phyloP scores from a whole-genome alignment of 30 jellyfish, hydroid and myxozoan genomes.

The Catostylus mosaicus region DNA sequence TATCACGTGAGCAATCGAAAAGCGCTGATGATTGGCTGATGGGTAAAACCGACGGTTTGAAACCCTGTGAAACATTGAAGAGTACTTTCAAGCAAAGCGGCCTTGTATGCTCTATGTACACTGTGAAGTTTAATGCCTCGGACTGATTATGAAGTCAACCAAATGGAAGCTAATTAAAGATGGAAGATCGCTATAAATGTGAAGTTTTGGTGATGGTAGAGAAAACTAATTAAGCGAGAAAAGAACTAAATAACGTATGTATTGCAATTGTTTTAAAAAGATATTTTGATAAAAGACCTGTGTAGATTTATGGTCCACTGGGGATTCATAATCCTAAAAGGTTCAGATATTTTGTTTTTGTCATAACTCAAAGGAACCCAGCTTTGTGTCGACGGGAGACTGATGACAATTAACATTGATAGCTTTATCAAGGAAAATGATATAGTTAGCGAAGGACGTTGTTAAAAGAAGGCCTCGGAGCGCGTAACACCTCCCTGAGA shows the following conservation, averaged over 20 bases:
- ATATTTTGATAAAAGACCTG: background rate
- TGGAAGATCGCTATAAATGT: background rate
- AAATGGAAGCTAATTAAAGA: conserved; percentile 5
- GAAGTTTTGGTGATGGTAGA: background rate
- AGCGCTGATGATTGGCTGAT: conserved; percentile 86
- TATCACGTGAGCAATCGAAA: conserved; percentile 90
- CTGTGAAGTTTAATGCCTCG: conserved; percentile 74
- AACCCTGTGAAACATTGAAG: conserved; percentile 76
- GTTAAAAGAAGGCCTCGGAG: too few species aligned
- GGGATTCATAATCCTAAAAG: too few species aligned
- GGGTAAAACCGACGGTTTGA: conserved; percentile 81
- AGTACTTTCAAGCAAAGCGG: conserved; percentile 71
- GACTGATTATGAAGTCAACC: background rate
- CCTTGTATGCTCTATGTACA: conserved; percentile 49
- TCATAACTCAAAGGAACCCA: too few species aligned
- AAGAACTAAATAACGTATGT: background rate
- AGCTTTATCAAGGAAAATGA: too few species aligned
- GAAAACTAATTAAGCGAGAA: background rate
- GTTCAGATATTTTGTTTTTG: too few species aligned
- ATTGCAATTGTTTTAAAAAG: too few species aligned
- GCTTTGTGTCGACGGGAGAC: too few species aligned
- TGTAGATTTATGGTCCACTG: too few species aligned
- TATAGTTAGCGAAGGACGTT: too few species aligned
- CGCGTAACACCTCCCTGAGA: too few species aligned
- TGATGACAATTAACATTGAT: too few species aligned